Conservation (phyloP, 1,140 invertebrate species). For the Orussus abietinus region DNA sequence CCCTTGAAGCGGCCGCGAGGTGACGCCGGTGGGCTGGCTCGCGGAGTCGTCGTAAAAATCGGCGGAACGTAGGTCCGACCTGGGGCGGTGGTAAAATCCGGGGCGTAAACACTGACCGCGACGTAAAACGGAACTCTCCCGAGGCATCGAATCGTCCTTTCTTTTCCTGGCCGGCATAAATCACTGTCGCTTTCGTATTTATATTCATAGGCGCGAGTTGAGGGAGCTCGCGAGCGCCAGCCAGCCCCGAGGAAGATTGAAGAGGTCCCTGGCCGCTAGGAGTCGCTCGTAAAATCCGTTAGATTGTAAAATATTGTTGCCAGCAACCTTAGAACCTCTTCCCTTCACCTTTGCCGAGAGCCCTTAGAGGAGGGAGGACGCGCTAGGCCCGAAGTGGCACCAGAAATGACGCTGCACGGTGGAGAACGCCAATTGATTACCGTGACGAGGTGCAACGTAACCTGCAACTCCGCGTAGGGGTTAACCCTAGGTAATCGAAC, state of each 20-base stretch:
- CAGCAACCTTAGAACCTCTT: too few relatives aligned
- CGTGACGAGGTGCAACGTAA: too few relatives aligned
- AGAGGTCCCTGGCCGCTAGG: slow-evolving; percentile 33
- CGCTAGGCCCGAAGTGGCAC: too few relatives aligned
- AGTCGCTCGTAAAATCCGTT: slow-evolving; percentile 41
- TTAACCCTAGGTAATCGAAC: too few relatives aligned
- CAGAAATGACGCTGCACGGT: too few relatives aligned
- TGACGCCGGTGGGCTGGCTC: too few relatives aligned
- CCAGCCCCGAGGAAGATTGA: slow-evolving; percentile 48
- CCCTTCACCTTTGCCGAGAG: too few relatives aligned
- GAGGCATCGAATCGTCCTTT: slow-evolving; percentile 37
- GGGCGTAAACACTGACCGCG: slow-evolving; percentile 45
- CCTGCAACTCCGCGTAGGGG: too few relatives aligned
- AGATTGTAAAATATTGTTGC: slow-evolving; percentile 47
- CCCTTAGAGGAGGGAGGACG: too few relatives aligned
- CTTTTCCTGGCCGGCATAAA: slow-evolving; percentile 33
- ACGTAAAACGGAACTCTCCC: slow-evolving; percentile 39
- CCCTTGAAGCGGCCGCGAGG: too few relatives aligned
- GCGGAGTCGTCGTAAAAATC: slow-evolving; percentile 35
- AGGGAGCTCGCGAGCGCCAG: too few relatives aligned
- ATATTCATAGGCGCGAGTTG: slow-evolving; percentile 46
- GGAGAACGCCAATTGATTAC: too few relatives aligned
- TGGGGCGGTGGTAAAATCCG: slow-evolving; percentile 40
- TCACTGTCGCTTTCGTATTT: slow-evolving; percentile 42
- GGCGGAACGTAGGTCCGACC: slow-evolving; percentile 24